Evolutionary conservation across 2,888 invertebrate species (phyloP).

Genomic region (Margaritifera margaritifera): DNA sequence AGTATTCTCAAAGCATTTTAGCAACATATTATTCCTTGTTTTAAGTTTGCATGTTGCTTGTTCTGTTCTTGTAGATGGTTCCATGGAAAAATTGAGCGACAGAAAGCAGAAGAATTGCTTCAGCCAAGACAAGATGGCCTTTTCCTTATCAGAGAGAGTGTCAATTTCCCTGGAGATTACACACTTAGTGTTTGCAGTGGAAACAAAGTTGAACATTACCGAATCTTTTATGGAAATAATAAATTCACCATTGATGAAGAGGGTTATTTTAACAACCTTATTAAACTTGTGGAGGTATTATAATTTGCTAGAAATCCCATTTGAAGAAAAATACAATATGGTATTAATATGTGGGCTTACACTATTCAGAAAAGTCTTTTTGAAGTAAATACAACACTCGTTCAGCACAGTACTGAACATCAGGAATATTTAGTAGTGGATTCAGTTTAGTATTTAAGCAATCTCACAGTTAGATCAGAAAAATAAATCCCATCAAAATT

Average conservation of each 20-base stretch:
- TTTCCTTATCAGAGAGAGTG: constrained; percentile 97
- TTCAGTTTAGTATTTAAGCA: too few relatives aligned
- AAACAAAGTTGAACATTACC: constrained; percentile 95
- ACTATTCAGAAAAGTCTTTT: too few relatives aligned
- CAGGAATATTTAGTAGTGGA: too few relatives aligned
- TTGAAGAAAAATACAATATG: too few relatives aligned
- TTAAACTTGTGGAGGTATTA: constrained; percentile 89
- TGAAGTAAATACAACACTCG: too few relatives aligned
- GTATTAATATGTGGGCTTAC: too few relatives aligned
- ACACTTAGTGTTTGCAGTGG: constrained; percentile 93
- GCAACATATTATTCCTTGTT: too few relatives aligned
- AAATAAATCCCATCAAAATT: too few relatives aligned
- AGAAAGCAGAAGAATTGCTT: constrained; percentile 92
- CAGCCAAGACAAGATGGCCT: constrained; percentile 82
- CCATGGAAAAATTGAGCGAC: constrained; percentile 97
- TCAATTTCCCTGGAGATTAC: constrained; percentile 99
- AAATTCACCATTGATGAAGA: constrained; percentile 98
- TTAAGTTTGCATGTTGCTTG: constrained; percentile 10
- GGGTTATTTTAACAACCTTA: constrained; percentile 96
- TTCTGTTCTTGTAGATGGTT: constrained; percentile 84
- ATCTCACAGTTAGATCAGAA: too few relatives aligned
- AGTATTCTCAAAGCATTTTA: too few relatives aligned
- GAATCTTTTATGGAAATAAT: constrained; percentile 87
- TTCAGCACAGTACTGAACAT: too few relatives aligned
- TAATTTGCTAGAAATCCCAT: too few relatives aligned